Evolutionary conservation across 2,888 invertebrate genomes (phyloP).

Genomic region (Gymnocheta viridis): DNA sequence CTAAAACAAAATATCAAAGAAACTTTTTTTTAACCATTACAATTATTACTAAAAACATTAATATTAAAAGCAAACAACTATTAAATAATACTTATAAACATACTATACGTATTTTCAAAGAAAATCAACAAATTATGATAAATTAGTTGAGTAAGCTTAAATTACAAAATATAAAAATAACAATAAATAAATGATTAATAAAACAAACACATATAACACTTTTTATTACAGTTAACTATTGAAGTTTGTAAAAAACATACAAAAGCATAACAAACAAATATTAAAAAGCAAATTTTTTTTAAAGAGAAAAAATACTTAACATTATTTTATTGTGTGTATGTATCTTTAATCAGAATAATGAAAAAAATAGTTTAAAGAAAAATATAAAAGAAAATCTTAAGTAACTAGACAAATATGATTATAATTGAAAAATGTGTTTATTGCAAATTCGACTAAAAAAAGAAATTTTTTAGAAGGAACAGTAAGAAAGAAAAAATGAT

Average conservation of each 20-base stretch:
- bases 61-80: slow-evolving; percentile 33
- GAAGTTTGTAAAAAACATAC: slow-evolving; percentile 8
- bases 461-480: background rate
- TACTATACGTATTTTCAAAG: slow-evolving; percentile 21
- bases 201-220: slow-evolving; percentile 45
- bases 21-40: slow-evolving; percentile 28
- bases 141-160: slow-evolving; percentile 46
- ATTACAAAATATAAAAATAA: slow-evolving; percentile 28
- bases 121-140: slow-evolving; percentile 42
- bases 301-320: slow-evolving; percentile 12
- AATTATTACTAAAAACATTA: slow-evolving; percentile 37
- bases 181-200: slow-evolving; percentile 28
- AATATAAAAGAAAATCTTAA: slow-evolving; percentile 15
- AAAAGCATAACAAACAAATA: too few species aligned
- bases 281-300: slow-evolving; percentile 26
- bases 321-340: slow-evolving; percentile 11
- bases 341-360: slow-evolving; percentile 19
- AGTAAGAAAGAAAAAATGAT: slow-evolving; percentile 17
- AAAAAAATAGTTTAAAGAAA: slow-evolving; percentile 2
- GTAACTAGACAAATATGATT: slow-evolving; percentile 6
- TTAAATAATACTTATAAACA: slow-evolving; percentile 21
- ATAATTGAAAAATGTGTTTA: slow-evolving; percentile 13
- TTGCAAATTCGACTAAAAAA: slow-evolving; percentile 30
- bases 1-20: slow-evolving; percentile 56
- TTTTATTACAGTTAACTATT: slow-evolving; percentile 52